These are phyloP conservation scores for Macrotis lagotis DNA, from an alignment of 2,113 vertebrate genomes.

Conservation along the genomic window DNA sequence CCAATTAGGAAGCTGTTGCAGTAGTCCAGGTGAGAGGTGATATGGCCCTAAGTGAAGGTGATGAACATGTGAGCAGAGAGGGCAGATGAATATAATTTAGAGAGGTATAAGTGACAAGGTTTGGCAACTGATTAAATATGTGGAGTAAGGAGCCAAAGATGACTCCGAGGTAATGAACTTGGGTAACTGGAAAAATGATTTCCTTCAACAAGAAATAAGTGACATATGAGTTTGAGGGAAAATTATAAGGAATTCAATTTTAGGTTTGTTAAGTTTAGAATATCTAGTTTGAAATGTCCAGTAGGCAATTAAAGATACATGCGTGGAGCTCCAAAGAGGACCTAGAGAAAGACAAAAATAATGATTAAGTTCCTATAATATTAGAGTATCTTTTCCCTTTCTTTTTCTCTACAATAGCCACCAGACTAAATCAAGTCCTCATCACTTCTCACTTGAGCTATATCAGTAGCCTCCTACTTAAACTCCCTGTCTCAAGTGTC, in stretches of 20 bases:
- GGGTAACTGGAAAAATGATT: not conserved
- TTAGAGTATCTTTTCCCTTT: too few relatives aligned
- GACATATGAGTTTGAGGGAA: not conserved
- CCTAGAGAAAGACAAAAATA: not conserved
- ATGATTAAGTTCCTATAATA: too few relatives aligned
- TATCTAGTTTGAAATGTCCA: not conserved
- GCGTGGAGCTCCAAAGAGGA: not conserved
- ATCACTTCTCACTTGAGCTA: too few relatives aligned
- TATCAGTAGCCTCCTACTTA: too few relatives aligned
- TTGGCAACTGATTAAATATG: not conserved
- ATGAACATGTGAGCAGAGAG: not conserved
- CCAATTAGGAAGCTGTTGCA: not conserved
- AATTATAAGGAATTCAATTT: not conserved
- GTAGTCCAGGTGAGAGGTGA: not conserved
- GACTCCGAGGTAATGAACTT: not conserved
- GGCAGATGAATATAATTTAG: not conserved
- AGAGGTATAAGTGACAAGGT: not conserved
- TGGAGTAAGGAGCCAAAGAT: not conserved
- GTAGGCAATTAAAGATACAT: not conserved
- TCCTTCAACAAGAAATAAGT: not conserved
- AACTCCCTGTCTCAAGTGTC: too few relatives aligned
- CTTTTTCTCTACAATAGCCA: too few relatives aligned
- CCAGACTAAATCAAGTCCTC: too few relatives aligned
- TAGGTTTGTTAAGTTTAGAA: not conserved
- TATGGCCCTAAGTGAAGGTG: not conserved